Evolutionary conservation across 2,797 vertebrate genomes (phyloP).

Genomic region (Tenualosa thibaudeaui): DNA sequence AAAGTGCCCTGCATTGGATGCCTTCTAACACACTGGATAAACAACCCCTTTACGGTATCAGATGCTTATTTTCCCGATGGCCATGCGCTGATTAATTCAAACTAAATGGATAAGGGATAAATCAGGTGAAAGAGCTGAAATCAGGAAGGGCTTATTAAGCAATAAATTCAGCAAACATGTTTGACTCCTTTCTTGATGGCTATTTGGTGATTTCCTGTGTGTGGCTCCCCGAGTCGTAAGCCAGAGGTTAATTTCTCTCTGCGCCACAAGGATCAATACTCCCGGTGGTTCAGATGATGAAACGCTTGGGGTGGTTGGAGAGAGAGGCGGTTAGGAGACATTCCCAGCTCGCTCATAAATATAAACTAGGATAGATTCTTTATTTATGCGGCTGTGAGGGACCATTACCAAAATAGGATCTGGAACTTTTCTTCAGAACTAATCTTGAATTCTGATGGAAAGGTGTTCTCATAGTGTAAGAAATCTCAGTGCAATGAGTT

Average conservation of each 20-base stretch:
- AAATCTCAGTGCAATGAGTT: neutral
- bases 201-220: neutral
- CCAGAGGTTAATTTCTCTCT: constrained; percentile 1
- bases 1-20: neutral
- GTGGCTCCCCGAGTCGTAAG: neutral
- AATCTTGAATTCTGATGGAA: neutral
- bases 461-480: neutral
- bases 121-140: neutral
- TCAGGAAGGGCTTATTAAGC: neutral
- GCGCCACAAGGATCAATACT: neutral
- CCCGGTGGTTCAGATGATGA: neutral
- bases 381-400: neutral
- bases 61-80: neutral
- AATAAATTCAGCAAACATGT: constrained; percentile 8
- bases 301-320: neutral
- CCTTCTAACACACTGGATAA: neutral
- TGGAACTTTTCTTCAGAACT: neutral
- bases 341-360: neutral
- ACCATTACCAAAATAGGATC: neutral
- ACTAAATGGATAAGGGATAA: constrained; percentile 1
- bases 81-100: neutral
- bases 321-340: neutral
- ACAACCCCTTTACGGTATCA: neutral
- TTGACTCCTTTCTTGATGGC: neutral
- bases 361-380: neutral